These are phyloP conservation scores for Cyanoderma ruficeps DNA, from an alignment of 2,113 vertebrate species.

Conservation along the genomic window DNA sequence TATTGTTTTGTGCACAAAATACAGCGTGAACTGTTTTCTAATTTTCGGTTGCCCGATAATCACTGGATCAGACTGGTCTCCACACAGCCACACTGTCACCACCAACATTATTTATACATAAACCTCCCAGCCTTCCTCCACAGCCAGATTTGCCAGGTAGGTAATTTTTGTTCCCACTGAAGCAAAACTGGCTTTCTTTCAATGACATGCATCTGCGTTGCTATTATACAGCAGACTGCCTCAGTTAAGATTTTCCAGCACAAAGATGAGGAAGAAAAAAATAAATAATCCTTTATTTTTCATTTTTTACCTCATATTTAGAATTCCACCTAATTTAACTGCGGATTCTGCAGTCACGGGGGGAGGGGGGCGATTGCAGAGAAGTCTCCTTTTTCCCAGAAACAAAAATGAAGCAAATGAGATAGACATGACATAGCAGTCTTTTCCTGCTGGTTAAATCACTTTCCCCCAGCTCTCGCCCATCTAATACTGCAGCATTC, in stretches of 20 bases:
- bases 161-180: background rate
- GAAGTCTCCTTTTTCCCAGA: background rate
- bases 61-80: background rate
- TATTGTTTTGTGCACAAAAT: background rate
- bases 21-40: background rate
- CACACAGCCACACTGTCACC: background rate
- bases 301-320: background rate
- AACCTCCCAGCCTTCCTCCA: background rate
- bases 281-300: background rate
- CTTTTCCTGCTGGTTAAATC: slow-evolving; percentile 6
- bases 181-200: slow-evolving; percentile 15
- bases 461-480: background rate
- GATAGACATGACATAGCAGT: background rate
- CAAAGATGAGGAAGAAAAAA: background rate
- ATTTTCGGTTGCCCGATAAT: background rate
- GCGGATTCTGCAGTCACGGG: background rate
- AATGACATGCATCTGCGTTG: background rate
- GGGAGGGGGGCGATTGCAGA: background rate
- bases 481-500: slow-evolving; percentile 36
- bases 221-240: background rate
- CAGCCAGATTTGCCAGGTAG: background rate
- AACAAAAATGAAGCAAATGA: slow-evolving; percentile 9
- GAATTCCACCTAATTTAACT: background rate
- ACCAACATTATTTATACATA: background rate
- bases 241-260: background rate